Conservation (phyloP, 2,888 invertebrate genomes). For the Agrenia bidenticulata region DNA sequence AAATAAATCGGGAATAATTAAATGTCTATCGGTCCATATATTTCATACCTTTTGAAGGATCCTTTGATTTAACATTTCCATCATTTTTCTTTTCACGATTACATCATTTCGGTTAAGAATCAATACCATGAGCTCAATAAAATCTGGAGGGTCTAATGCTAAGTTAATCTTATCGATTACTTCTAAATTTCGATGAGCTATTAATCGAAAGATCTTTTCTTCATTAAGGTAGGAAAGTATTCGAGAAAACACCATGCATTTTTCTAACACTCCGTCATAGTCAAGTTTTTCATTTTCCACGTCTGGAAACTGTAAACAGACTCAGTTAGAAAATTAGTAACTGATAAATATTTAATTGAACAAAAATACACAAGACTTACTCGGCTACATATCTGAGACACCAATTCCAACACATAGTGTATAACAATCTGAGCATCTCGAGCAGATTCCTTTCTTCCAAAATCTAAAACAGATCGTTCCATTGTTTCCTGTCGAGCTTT, state of each 20-base stretch:
- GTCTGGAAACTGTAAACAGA: slow-evolving; percentile 38
- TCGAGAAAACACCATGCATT: slow-evolving; percentile 45
- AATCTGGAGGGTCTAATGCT: slow-evolving; percentile 43
- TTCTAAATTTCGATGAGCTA: slow-evolving; percentile 48
- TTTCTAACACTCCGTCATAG: slow-evolving; percentile 43
- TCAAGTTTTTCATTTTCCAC: slow-evolving; percentile 28
- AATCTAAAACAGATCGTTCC: slow-evolving; percentile 48
- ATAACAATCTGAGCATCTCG: slow-evolving; percentile 48
- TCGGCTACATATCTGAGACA: slow-evolving; percentile 29
- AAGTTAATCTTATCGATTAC: slow-evolving; percentile 49
- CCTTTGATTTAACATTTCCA: slow-evolving; percentile 51
- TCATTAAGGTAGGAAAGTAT: slow-evolving; percentile 33
- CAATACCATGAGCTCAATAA: slow-evolving; percentile 36
- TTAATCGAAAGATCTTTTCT: slow-evolving; percentile 48
- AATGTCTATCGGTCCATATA: neutral
- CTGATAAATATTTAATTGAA: no score
- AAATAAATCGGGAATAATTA: neutral
- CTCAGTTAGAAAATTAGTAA: neutral
- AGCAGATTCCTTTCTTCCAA: slow-evolving; percentile 44
- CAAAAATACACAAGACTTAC: neutral
- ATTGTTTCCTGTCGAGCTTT: slow-evolving; percentile 34
- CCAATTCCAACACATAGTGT: slow-evolving; percentile 46
- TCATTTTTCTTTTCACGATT: slow-evolving; percentile 47
- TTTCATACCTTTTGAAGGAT: slow-evolving; percentile 43
- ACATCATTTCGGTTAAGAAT: slow-evolving; percentile 43